Base-by-base conservation (phyloP, 2,888 invertebrate species). In the Ophion slaviceki region DNA sequence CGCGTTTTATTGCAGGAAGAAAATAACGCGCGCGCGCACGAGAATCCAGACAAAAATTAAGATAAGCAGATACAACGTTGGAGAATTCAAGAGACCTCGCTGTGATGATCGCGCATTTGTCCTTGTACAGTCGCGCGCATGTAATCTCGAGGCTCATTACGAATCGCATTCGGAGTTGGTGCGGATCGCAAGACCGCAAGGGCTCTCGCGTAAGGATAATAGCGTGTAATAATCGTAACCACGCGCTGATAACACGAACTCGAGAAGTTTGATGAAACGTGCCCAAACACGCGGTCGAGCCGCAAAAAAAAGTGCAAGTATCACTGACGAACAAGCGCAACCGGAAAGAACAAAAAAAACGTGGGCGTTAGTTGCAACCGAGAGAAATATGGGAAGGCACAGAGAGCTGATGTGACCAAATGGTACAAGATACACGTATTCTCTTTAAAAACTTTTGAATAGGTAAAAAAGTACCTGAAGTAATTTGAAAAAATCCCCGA, bases 31-130 rank as follows among this genome's bases (percentile, higher is more conserved):
- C 71, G 53, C 24, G 71, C 66, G 36, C 71, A 77, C 72, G 59
- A 86, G 91, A 90, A 90, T 90, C 90, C 89, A 88, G 89, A 74
- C 80, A 84, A 90, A 90, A 91, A 92, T 92, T 91, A 92, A 92
- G 92, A 92, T 92, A 89, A 89, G 85, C 88, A 90, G 92, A 92
- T 92, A 91, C 90, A 66, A 66, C n/a, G 76, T 28, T 20, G 87
- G 36, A 47, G 40, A 32, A 45, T 70, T 68, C 57, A 71, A 20
- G 61, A 57, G 64, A 47, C 40, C 66, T 17, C 47, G 72, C 71
- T 47, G 66, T 47, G 76, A 28, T 40, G 24, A 40, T 45, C 28
- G 47, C 7, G 14, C 53, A 14, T 28, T 66, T n/a, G n/a, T 71
- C 10, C 57, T 57, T 59, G 24, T 17, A 36, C 32, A 67, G 20